phyloP scores from a whole-genome alignment of 2,113 vertebrate genomes.

The Myodes glareolus region DNA sequence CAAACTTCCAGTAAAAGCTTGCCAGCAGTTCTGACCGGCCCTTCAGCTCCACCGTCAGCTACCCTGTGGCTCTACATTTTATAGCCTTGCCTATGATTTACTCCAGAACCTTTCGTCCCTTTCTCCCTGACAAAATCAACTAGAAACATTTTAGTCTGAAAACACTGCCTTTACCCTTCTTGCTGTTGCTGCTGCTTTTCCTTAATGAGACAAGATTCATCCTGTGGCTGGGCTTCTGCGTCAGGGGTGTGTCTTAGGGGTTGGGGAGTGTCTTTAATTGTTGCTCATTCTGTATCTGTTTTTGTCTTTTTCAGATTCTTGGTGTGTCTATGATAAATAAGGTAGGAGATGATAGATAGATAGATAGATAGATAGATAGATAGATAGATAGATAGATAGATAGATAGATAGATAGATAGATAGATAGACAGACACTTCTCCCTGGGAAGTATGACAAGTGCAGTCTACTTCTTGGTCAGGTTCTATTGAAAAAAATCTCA shows the following conservation, averaged over 20 bases:
- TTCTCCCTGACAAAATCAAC: not conserved
- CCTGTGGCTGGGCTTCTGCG: not conserved
- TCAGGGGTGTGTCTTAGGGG: not conserved
- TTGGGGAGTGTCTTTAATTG: not conserved
- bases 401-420: not conserved
- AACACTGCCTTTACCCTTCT: not conserved
- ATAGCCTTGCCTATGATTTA: not conserved
- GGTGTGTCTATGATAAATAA: conserved; percentile 79
- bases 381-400: not conserved
- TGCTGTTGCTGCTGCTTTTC: not conserved
- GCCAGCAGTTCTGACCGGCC: not conserved
- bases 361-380: not conserved
- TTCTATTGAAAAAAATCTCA: not conserved
- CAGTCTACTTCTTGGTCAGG: not conserved
- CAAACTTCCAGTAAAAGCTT: not conserved
- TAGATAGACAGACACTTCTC: not conserved
- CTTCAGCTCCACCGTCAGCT: not conserved
- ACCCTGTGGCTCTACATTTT: not conserved
- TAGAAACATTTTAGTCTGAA: not conserved
- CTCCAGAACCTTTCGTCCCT: not conserved
- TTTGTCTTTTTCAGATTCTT: conserved; percentile 76
- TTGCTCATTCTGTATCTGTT: conserved; percentile 14
- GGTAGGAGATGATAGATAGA: conserved; percentile 62
- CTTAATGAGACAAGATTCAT: fast-evolving
- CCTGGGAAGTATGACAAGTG: not conserved